A percentile compares a stretch with the other conserved stretches of the same genome.
These are phyloP conservation scores for Pteropus alecto DNA, from an alignment of 2,113 vertebrate genomes.

Conservation along the genomic window DNA sequence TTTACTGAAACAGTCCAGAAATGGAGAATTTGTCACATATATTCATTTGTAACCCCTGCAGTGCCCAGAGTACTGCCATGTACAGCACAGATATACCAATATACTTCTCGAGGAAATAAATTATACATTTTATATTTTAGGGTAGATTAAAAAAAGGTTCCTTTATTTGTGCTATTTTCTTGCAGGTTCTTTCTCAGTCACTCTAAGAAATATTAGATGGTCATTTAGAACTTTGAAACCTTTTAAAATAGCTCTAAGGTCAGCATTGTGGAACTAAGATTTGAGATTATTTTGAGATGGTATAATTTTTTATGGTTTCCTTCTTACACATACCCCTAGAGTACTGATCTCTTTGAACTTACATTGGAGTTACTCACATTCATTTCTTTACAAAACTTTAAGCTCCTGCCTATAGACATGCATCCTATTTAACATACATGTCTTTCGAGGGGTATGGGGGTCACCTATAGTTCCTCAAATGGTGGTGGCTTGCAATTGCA, in stretches of 20 bases:
- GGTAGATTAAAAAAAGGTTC: constrained; percentile 8
- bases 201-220: constrained; percentile 2
- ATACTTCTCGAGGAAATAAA: constrained; percentile 20
- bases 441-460: background rate
- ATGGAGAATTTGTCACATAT: constrained; percentile 68
- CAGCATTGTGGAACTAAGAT: background rate
- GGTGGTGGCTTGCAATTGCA: background rate
- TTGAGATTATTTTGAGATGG: background rate
- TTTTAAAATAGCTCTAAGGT: background rate
- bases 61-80: background rate
- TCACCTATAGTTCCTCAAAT: background rate
- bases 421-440: background rate
- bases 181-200: background rate
- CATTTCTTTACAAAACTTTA: background rate
- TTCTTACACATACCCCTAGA: background rate
- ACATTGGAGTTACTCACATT: background rate
- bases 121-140: background rate
- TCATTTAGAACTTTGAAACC: constrained; percentile 7
- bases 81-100: background rate
- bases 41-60: constrained; percentile 47
- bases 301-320: background rate
- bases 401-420: background rate
- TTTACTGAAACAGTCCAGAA: constrained; percentile 80
- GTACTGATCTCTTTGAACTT: background rate
- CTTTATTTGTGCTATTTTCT: background rate